Percentiles rank a stretch among this genome's conserved stretches.
Conservation (phyloP, 2,113 vertebrate species). For the Ophthalmolycus amberensis region DNA sequence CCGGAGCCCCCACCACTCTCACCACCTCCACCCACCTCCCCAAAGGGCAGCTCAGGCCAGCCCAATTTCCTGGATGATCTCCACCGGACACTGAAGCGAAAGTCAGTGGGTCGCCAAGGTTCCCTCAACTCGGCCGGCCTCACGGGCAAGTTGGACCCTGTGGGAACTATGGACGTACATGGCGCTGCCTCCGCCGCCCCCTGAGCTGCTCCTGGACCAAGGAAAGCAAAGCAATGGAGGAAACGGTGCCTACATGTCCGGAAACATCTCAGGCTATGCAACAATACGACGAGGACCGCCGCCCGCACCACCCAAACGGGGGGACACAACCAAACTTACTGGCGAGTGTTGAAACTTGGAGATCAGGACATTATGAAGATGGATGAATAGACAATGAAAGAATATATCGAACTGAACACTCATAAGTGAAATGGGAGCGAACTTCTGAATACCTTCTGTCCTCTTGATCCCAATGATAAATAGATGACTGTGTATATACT, state of each 20-base stretch:
- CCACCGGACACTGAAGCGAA: slow-evolving; percentile 93
- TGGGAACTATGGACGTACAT: slow-evolving; percentile 92
- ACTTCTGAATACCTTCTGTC: slow-evolving; percentile 5
- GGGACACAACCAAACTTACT: slow-evolving; percentile 94
- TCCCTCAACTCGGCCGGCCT: slow-evolving; percentile 85
- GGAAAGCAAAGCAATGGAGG: slow-evolving; percentile 79
- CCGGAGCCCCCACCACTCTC: slow-evolving; percentile 78
- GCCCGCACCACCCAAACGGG: slow-evolving; percentile 93
- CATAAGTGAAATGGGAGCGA: slow-evolving; percentile 11
- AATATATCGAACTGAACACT: slow-evolving; percentile 42
- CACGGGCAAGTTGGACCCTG: slow-evolving; percentile 81
- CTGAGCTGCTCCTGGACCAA: slow-evolving; percentile 91
- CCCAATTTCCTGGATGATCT: slow-evolving; percentile 96
- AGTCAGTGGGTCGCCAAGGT: slow-evolving; percentile 93
- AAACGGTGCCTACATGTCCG: slow-evolving; percentile 83
- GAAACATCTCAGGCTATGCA: slow-evolving; percentile 96
- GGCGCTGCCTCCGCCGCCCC: slow-evolving; percentile 94
- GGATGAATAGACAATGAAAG: slow-evolving; percentile 38
- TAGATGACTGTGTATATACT: slow-evolving; percentile 56
- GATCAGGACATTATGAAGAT: slow-evolving; percentile 5
- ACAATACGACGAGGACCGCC: slow-evolving; percentile 94
- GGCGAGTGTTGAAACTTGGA: slow-evolving; percentile 86
- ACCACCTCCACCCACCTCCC: slow-evolving; percentile 88
- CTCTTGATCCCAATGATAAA: slow-evolving; percentile 14
- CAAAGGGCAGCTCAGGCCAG: slow-evolving; percentile 91